Evolutionary conservation across 2,888 invertebrate genomes (phyloP).

Genomic region (Desoria tigrina): DNA sequence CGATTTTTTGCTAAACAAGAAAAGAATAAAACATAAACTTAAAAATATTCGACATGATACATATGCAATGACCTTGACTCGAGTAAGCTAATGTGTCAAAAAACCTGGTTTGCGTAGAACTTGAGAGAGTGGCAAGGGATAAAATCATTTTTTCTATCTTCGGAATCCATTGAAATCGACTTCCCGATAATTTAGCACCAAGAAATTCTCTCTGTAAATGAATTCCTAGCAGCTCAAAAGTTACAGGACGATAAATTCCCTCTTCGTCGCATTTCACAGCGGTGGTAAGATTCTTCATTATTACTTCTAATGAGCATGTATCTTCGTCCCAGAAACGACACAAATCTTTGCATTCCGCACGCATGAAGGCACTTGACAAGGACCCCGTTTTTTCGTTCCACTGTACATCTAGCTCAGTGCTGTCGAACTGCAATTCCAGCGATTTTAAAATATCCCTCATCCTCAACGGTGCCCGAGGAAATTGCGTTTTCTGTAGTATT

Average conservation of each 20-base stretch:
- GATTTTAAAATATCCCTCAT: conserved; percentile 45
- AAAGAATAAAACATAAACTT: not conserved
- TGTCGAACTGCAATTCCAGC: conserved; percentile 45
- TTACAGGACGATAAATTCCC: conserved; percentile 41
- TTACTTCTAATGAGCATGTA: conserved; percentile 47
- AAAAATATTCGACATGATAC: not conserved
- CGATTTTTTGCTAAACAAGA: not conserved
- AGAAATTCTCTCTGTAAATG: conserved; percentile 49
- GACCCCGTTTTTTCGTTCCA: conserved; percentile 51
- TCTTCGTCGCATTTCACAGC: conserved; percentile 46
- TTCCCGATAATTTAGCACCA: conserved; percentile 50
- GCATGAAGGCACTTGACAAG: conserved; percentile 44
- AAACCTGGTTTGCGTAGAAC: too few relatives aligned
- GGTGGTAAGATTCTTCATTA: conserved; percentile 47
- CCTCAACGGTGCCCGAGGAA: not conserved
- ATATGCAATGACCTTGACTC: not conserved
- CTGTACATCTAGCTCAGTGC: conserved; percentile 46
- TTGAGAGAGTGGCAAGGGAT: not conserved
- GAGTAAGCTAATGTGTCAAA: not conserved
- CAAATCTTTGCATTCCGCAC: conserved; percentile 48
- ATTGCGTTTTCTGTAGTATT: conserved; percentile 26
- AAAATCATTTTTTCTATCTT: conserved; percentile 31
- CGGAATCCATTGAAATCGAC: conserved; percentile 51
- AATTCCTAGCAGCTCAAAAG: conserved; percentile 48
- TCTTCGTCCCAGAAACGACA: conserved; percentile 46